Evolutionary conservation across 2,888 invertebrate species (phyloP).

Genomic region (Rutpela maculata): DNA sequence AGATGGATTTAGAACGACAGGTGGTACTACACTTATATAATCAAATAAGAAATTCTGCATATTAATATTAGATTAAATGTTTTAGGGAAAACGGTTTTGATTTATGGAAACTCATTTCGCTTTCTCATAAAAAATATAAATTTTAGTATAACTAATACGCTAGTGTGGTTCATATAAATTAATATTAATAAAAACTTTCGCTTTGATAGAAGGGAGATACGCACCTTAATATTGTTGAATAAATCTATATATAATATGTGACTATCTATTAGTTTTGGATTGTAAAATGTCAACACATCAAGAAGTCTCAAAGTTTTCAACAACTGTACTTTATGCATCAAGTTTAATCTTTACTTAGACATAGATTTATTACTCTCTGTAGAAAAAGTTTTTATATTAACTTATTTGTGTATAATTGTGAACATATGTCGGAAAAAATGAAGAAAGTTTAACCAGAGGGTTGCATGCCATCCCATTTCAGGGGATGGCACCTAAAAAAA

Average conservation of each 20-base stretch:
- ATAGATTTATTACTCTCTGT: no score
- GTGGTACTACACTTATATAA: background rate
- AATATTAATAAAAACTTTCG: background rate
- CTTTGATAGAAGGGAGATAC: background rate
- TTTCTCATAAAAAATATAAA: conserved; percentile 2
- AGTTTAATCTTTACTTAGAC: no score
- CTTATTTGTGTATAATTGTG: no score
- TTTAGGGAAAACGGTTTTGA: background rate
- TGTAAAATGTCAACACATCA: no score
- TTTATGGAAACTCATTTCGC: background rate
- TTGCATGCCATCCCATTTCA: no score
- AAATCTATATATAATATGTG: background rate
- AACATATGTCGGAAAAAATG: no score
- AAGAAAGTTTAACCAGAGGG: no score
- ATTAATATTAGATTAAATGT: background rate
- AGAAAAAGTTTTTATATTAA: no score
- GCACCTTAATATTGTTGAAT: background rate
- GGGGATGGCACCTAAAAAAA: no score
- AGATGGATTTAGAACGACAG: background rate
- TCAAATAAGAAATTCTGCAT: background rate
- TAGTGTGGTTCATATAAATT: conserved; percentile 1
- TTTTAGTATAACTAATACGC: background rate
- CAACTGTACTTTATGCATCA: no score
- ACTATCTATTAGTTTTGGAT: background rate
- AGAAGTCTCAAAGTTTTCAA: no score